Base-by-base conservation (phyloP, 2,888 invertebrate species). In the Melipona bicolor region DNA sequence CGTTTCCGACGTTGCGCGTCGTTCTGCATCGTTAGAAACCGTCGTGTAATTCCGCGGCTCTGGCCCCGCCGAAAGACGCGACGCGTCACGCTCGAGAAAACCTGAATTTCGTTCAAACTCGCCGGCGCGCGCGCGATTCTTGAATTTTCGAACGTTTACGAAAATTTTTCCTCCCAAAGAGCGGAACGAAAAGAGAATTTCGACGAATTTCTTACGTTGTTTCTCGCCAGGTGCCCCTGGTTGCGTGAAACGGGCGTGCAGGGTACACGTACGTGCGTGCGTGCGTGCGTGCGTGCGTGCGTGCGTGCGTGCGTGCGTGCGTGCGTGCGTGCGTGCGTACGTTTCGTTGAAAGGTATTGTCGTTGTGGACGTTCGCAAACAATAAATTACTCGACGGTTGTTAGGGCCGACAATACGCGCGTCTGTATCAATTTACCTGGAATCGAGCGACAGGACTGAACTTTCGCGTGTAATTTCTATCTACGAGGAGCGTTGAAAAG, bases 361-460 rank as follows among this genome's bases (percentile, higher is more conserved):
- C 59, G 56, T 3, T 19, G 78, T 73, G 69, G 61, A 54, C 32
- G 80, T 72, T 56, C 73, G 59, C 52, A 61, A 81, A 84, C 81
- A 77, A 88, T 88, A 87, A 87, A 88, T 89, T 84, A 87, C 77
- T 81, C 70, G 77, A 68, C 75, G 79, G 83, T 87, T 87, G 89
- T 89, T 88, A 89, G 75, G 81, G 68, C 9, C 59, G 78, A 74
- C 73, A 65, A 79, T 84, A 71, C 77, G 32, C 64, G 89, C 32
- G 70, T 77, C 72, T 85, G 75, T 85, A 85, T 85, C 73, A 85
- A 88, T 88, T 88, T 87, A 87, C 78, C 73, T 77, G 64, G 78
- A 78, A 87, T 79, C 87, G 87, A 84, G 68, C 84, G 89, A 78
- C 84, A 79, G 75, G 13, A 69, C 61, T 64, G 76, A 87, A 87